Evolutionary conservation across 35 echinoderm and acorn worm species (phyloP).

Genomic region (Apostichopus californicus): DNA sequence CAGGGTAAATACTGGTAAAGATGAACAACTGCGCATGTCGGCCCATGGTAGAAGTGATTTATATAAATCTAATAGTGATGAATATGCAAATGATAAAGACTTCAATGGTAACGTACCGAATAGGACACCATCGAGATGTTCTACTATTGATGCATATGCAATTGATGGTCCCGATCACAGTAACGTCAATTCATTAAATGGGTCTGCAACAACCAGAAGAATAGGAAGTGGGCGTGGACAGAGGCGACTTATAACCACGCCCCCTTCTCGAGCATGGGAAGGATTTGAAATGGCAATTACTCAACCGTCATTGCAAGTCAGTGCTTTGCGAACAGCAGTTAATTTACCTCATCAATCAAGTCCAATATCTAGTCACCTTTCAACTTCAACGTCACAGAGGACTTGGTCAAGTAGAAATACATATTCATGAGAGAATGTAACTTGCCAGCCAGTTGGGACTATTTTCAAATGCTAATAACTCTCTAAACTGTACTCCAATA

Average conservation of each 20-base stretch:
- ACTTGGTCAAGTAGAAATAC: conserved; percentile 44
- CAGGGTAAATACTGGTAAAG: neutral
- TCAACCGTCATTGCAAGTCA: conserved; percentile 52
- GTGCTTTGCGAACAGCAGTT: conserved; percentile 55
- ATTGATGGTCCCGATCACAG: conserved; percentile 42
- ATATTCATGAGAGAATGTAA: conserved; percentile 15
- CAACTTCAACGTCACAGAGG: conserved; percentile 20
- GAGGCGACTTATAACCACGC: conserved; percentile 6
- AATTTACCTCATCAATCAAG: neutral
- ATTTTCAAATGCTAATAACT: too few relatives aligned
- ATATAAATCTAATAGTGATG: conserved; percentile 3
- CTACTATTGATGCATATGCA: conserved; percentile 90
- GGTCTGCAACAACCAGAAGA: neutral
- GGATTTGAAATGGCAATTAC: conserved; percentile 56
- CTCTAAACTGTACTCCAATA: too few relatives aligned
- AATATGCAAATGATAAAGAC: neutral
- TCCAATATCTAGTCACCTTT: conserved; percentile 21
- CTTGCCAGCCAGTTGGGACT: too few relatives aligned
- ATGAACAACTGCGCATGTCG: neutral
- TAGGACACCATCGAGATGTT: conserved; percentile 71
- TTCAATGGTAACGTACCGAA: conserved; percentile 20
- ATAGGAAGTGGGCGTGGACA: conserved; percentile 27
- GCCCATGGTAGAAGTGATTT: neutral
- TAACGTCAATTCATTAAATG: neutral
- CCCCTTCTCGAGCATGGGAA: conserved; percentile 63